phyloP scores from a whole-genome alignment of 2,888 invertebrate species.

The Melinaea menophilus region DNA sequence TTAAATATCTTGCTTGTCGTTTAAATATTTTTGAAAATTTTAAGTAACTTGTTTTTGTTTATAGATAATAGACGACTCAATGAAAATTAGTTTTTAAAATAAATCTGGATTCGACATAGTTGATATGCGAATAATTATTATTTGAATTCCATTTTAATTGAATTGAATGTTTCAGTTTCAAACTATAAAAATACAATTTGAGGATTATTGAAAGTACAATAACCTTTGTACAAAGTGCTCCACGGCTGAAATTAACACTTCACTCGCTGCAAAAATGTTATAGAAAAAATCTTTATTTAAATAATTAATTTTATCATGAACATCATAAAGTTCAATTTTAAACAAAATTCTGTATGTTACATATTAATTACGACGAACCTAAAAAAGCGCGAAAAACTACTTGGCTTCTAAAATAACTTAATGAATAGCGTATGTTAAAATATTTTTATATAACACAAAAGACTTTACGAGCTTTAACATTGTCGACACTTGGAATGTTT shows the following conservation, averaged over 20 bases:
- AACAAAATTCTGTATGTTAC: slow-evolving; percentile 3
- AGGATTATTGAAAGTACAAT: not conserved
- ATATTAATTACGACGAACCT: slow-evolving; percentile 20
- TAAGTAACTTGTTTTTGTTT: not conserved
- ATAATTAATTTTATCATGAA: not conserved
- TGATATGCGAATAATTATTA: too few relatives aligned
- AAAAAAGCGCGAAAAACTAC: slow-evolving; percentile 16
- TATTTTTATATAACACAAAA: slow-evolving; percentile 13
- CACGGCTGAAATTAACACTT: slow-evolving; percentile 2
- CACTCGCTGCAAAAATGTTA: not conserved
- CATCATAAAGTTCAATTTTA: not conserved
- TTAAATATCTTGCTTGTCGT: slow-evolving; percentile 5
- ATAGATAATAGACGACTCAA: too few relatives aligned
- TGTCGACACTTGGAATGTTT: slow-evolving; percentile 19
- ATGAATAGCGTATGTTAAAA: slow-evolving; percentile 15
- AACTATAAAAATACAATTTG: not conserved
- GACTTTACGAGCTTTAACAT: slow-evolving; percentile 11
- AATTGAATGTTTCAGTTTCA: not conserved
- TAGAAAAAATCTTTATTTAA: not conserved
- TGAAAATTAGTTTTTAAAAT: too few relatives aligned
- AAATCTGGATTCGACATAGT: too few relatives aligned
- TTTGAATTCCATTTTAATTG: too few relatives aligned
- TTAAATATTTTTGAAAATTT: slow-evolving; percentile 8
- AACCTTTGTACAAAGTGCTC: not conserved
- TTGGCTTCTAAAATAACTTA: slow-evolving; percentile 14